A percentile compares a stretch with the other conserved stretches of the same genome.
These are phyloP conservation scores for Adelges cooleyi DNA, from an alignment of 1,140 invertebrate species.

Conservation along the genomic window DNA sequence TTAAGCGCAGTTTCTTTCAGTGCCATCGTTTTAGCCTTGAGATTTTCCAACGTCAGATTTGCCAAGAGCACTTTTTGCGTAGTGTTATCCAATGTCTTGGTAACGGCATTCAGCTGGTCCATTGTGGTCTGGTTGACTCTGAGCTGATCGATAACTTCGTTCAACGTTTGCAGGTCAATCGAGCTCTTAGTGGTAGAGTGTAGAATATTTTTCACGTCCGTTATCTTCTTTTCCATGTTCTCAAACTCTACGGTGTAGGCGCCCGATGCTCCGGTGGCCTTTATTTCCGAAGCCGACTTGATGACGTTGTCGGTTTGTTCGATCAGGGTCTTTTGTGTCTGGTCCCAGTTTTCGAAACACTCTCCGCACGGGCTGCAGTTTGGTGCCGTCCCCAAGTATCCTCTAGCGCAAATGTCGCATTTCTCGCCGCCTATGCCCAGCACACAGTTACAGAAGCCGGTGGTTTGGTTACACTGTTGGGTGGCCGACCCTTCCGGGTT, in stretches of 20 bases:
- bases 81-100: constrained; percentile 57
- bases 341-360: constrained; percentile 98
- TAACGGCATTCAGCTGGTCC: constrained; percentile 48
- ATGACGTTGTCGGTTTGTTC: constrained; percentile 63
- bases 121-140: constrained; percentile 35
- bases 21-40: constrained; percentile 57
- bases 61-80: constrained; percentile 65
- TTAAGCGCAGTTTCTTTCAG: constrained; percentile 60
- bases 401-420: constrained; percentile 89
- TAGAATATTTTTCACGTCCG: constrained; percentile 64
- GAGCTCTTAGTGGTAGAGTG: constrained; percentile 58
- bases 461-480: constrained; percentile 72
- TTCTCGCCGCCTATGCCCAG: constrained; percentile 87
- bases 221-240: constrained; percentile 71
- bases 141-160: constrained; percentile 44
- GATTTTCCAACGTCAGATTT: constrained; percentile 60
- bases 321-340: constrained; percentile 60
- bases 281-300: constrained; percentile 76
- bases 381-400: constrained; percentile 81
- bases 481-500: constrained; percentile 72
- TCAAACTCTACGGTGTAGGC: constrained; percentile 90
- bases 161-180: constrained; percentile 54
- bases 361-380: constrained; percentile 91
- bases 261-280: constrained; percentile 81
- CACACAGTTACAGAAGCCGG: constrained; percentile 78